Evolutionary conservation across 2,113 vertebrate genomes (phyloP).

Genomic region (Malurus melanocephalus): DNA sequence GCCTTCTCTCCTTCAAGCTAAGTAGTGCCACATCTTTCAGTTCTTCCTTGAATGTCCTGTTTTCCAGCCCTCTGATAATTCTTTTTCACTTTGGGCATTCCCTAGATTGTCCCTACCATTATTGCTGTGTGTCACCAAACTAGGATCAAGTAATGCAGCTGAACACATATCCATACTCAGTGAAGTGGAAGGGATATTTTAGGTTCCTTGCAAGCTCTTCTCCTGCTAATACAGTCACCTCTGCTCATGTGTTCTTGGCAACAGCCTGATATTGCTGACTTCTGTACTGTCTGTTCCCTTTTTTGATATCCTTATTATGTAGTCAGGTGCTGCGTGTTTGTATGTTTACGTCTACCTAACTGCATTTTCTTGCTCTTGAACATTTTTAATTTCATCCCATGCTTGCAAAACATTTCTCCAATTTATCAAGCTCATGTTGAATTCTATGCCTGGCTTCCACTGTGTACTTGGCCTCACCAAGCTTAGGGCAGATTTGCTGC

Average conservation of each 20-base stretch:
- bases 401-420: neutral
- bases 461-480: neutral
- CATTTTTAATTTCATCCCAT: neutral
- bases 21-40: neutral
- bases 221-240: neutral
- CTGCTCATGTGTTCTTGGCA: neutral
- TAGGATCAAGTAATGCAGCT: neutral
- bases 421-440: neutral
- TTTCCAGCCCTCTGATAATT: neutral
- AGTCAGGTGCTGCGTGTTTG: neutral
- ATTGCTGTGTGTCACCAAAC: neutral
- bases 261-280: neutral
- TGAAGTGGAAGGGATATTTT: neutral
- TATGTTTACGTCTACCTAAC: neutral
- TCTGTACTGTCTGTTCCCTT: neutral
- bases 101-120: neutral
- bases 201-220: neutral
- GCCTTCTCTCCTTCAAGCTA: neutral
- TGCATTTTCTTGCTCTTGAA: neutral
- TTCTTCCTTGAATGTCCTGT: neutral
- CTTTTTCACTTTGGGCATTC: neutral
- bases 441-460: neutral
- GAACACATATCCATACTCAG: rapidly evolving
- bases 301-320: neutral
- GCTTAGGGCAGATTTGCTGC: neutral